These are phyloP conservation scores for Hapalemur alaotrensis DNA, from an alignment of 2,797 vertebrate species.

Conservation along the genomic window DNA sequence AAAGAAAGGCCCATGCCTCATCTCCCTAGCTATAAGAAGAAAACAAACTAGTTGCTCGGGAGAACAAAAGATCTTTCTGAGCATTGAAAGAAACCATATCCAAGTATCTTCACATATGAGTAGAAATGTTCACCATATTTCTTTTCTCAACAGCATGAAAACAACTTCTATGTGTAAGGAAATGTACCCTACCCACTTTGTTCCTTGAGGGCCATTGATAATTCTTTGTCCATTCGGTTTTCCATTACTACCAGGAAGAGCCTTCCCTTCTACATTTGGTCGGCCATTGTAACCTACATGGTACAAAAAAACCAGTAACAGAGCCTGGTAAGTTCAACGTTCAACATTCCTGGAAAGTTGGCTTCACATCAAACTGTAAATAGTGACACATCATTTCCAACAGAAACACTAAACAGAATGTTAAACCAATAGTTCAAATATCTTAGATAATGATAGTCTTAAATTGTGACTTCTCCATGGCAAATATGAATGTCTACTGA, in stretches of 20 bases:
- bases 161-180: constrained; percentile 76
- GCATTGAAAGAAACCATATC: background rate
- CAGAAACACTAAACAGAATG: background rate
- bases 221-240: constrained; percentile 90
- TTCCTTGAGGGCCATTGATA: constrained; percentile 96
- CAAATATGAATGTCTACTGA: background rate
- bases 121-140: background rate
- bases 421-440: background rate
- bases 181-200: constrained; percentile 94
- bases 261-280: constrained; percentile 88
- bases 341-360: background rate
- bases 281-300: constrained; percentile 91
- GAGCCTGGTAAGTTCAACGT: background rate
- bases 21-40: background rate
- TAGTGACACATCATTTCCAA: background rate
- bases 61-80: background rate
- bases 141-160: constrained; percentile 56
- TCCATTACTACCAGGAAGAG: constrained; percentile 83
- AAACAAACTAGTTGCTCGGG: background rate
- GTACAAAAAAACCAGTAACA: background rate
- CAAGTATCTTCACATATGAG: background rate
- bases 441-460: background rate
- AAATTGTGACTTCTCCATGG: background rate
- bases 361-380: background rate
- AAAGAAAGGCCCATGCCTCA: background rate